Base-by-base conservation (phyloP, 2,888 invertebrate species). In the Eudasyphora cyanicolor region DNA sequence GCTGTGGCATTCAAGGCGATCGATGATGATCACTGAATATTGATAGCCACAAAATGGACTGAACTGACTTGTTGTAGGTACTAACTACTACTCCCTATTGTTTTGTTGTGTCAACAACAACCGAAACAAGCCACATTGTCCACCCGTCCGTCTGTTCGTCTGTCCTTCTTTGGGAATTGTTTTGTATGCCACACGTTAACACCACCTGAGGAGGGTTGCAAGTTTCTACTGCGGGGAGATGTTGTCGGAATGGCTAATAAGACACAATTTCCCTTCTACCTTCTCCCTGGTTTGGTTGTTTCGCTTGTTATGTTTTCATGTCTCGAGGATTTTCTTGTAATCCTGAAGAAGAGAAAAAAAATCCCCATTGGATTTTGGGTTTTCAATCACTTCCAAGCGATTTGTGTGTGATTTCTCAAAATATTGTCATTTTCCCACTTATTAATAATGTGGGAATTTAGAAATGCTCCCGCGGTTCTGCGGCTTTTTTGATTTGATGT, bases 351-450 rank as follows among this genome's bases (percentile, higher is more conserved):
- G n/a, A n/a, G n/a, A n/a, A 45, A 14, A 12, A 27, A 67, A 67
- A 67, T 79, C 67, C 67, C 73, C 81, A 84, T 81, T n/a, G 57
- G 76, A 71, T 64, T 75, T 54, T 38, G 14, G 57, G 57, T 24
- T 71, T 76, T 75, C 6, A 14, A 60, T 38, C 64, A n/a, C n/a
- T 21, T n/a, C 69, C 60, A 38, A 70, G 27, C 70, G 54, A 64
- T 82, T 73, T 42, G 27, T 70, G 1, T 69, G 0, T 51, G 10
- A 24, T 19, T 73, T 24, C n/a, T n/a, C 21, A 17, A 62, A 75
- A 32, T 75, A 35, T 71, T 19, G 62, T 29, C 35, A 21, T 38
- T 74, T 74, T 42, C 8, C 10, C 51, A 54, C 19, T 60, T 79
- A 60, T 32, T 64, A n/a, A 45, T 62, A 70, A 19, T 57, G 2